Conservation (phyloP, 2,797 vertebrate genomes). For the Paguma larvata region DNA sequence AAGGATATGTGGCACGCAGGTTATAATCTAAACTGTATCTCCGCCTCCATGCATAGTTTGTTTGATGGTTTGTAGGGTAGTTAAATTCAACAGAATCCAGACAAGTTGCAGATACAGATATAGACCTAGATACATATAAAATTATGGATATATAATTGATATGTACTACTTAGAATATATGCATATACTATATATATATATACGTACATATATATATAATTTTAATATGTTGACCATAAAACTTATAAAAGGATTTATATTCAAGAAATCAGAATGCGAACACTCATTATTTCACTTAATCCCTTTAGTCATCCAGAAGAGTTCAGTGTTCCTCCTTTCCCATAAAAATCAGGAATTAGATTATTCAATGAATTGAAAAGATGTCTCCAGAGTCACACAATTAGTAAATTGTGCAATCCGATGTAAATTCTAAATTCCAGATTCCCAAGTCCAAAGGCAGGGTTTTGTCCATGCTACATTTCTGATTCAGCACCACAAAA, state of each 20-base stretch:
- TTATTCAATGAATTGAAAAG: not conserved
- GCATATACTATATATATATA: not conserved
- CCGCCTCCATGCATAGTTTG: not conserved
- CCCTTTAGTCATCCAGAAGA: not conserved
- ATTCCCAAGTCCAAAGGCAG: not conserved
- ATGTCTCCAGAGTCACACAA: not conserved
- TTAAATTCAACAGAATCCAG: not conserved
- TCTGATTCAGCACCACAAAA: not conserved
- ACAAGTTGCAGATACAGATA: not conserved
- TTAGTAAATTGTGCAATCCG: fast-evolving
- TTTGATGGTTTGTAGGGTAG: not conserved
- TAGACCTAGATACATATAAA: not conserved
- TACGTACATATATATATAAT: not conserved
- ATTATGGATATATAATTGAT: not conserved
- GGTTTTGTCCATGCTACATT: fast-evolving
- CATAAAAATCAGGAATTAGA: not conserved
- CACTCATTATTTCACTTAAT: not conserved
- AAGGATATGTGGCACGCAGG: fast-evolving
- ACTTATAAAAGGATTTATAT: not conserved
- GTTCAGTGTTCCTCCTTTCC: not conserved
- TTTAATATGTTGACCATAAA: not conserved
- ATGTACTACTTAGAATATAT: not conserved
- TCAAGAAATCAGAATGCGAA: not conserved
- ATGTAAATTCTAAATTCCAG: not conserved
- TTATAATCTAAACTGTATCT: not conserved